Evolutionary conservation across 2,888 invertebrate genomes (phyloP).

Genomic region (Apoda limacodes): DNA sequence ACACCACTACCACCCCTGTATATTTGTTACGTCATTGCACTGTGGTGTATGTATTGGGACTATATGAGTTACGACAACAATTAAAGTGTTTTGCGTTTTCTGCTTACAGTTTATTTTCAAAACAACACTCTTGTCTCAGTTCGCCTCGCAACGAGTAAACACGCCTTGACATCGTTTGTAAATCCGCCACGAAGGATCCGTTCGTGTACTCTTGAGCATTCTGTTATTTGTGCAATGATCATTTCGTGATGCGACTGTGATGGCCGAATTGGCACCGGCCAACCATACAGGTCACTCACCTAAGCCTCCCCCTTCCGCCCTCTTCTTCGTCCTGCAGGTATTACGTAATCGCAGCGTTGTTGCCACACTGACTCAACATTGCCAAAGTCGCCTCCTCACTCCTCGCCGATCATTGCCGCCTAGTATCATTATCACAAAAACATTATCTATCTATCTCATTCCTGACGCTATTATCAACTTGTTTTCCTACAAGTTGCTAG

Average conservation of each 20-base stretch:
- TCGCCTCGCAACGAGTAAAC: constrained; percentile 11
- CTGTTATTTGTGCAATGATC: constrained; percentile 48
- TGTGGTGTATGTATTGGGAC: too few species aligned
- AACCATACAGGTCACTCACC: constrained; percentile 61
- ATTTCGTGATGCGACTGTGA: constrained; percentile 59
- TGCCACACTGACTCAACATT: constrained; percentile 54
- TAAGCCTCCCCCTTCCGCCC: constrained; percentile 25
- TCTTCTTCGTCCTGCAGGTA: constrained; percentile 31
- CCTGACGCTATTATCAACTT: too few species aligned
- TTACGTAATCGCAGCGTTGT: constrained; percentile 55
- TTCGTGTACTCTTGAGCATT: constrained; percentile 30
- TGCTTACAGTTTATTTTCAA: too few species aligned
- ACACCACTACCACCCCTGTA: too few species aligned
- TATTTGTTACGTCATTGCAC: too few species aligned
- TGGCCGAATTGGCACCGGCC: constrained; percentile 62
- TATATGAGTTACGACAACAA: too few species aligned
- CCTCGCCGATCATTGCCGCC: constrained; percentile 38
- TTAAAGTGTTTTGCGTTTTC: too few species aligned
- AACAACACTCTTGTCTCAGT: too few species aligned
- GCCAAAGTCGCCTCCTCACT: constrained; percentile 49
- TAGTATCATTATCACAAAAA: constrained; percentile 16
- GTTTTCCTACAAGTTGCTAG: too few species aligned
- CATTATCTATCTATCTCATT: too few species aligned
- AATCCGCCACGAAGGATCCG: constrained; percentile 24
- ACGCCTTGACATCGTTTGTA: constrained; percentile 36